Evolutionary conservation across 2,888 invertebrate genomes (phyloP), one percentile per base, ranked within the genome.

Genomic region (Tenodera sinensis): DNA sequence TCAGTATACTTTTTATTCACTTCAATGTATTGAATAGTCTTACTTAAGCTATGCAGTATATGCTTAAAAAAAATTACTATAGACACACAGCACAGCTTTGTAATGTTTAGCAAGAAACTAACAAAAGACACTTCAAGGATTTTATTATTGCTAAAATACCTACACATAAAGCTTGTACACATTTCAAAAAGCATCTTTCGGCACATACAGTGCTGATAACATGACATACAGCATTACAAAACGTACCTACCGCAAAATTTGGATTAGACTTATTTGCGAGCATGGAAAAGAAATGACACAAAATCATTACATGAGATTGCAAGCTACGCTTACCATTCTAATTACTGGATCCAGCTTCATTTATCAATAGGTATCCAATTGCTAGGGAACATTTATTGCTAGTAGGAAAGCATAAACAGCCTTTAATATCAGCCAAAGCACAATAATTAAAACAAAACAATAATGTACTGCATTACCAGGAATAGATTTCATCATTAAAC

Each of bases 161-260:
- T n/a, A n/a, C 54, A 71, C 54, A 71, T 25, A 71, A 71, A 71
- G 34, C 54, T 54, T 54, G 54, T 20, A 54, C 20, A 54, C 20
- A 54, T 54, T 54, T 54, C 14, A 12, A 54, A 54, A 54, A 54
- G 54, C 54, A 71, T 71, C 54, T 71, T 42, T 71, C 3, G 54
- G 54, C 20, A 71, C 25, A 71, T 20, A 71, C 25, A 25, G 54
- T 71, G 54, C 20, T 6, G 54, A 15, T 71, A 71, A 71, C 20
- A 81, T 81, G 28, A 84, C 28, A 71, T 28, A 84, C 34, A 84
- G 84, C 87, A 87, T 42, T 82, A 82, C 83, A 83, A 14, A 71
- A 87, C 54, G 88, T 92, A 94, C 94, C 92, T 94, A 94, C 94
- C 94, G 94, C 93, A 92, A 94, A 94, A 91, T 94, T 93, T 92